Evolutionary conservation across 2,888 invertebrate species (phyloP), one percentile per base, ranked within the genome.

Genomic region (Cremastinae sp.): DNA sequence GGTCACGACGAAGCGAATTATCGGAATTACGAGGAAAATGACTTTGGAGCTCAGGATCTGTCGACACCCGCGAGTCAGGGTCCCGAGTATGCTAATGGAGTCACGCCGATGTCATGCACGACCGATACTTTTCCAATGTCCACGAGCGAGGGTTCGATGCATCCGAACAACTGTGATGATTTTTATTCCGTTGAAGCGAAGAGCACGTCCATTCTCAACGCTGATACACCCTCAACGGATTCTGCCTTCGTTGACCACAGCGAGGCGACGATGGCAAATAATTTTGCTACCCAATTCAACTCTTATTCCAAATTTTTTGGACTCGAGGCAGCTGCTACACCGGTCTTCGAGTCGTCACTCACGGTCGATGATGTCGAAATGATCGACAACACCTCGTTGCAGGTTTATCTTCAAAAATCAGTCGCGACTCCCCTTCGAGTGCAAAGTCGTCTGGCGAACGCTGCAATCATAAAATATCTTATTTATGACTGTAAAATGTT

Each of bases 391-490:
- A 86, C 87, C 0, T 89, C 88, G 1, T 79, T 90, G 1, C 84
- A 93, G 0, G 92, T 93, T 22, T 94, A 93, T 78, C 86, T 94
- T 4, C 93, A 94, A 83, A 91, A 93, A 85, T 94, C 94, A 0
- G 92, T 96, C 1, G 91, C 93, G 84, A 90, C 94, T 72, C 95
- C 96, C 0, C 86, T 96, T 1, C 91, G 92, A 8, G 92, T 93
- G 18, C 95, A 96, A 83, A 91, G 93, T 61, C 93, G 93, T 79
- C 91, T 96, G 9, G 93, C 95, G 0, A 94, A 95, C 73, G 94
- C 93, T 75, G 95, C 95, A 5, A 92, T 95, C 16, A 89, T 96
- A 75, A 94, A 93, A 37, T 92, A 94, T 84, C 93, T 94, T 80
- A 89, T 96, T 0, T 91, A 92, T 0, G 92, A 94, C 75, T 90